These are phyloP conservation scores for Macropodus opercularis DNA, from an alignment of 2,797 vertebrate genomes.

Conservation along the genomic window DNA sequence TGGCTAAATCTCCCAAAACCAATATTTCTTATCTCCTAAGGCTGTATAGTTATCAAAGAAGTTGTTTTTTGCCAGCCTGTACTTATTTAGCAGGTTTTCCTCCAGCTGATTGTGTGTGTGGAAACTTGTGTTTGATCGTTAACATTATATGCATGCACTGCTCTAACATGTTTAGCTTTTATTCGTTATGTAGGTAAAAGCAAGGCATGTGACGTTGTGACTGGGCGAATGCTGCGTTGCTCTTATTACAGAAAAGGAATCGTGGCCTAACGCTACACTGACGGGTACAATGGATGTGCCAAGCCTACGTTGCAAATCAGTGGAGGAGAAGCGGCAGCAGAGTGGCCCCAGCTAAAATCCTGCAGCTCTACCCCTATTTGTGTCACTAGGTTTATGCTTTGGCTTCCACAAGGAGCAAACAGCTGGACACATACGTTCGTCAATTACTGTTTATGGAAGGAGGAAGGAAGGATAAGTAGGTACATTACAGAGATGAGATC, in stretches of 20 bases:
- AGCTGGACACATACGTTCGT: slow-evolving; percentile 38
- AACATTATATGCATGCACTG: background rate
- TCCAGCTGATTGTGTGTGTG: slow-evolving; percentile 11
- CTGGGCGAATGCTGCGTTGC: slow-evolving; percentile 56
- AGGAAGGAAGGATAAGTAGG: slow-evolving; percentile 6
- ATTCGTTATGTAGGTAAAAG: slow-evolving; percentile 26
- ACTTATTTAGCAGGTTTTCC: slow-evolving; percentile 27
- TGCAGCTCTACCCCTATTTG: slow-evolving; percentile 49
- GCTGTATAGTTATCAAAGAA: slow-evolving; percentile 26
- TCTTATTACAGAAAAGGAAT: slow-evolving; percentile 71
- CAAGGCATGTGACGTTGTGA: slow-evolving; percentile 30
- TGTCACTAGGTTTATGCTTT: slow-evolving; percentile 50
- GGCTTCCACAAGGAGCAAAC: slow-evolving; percentile 47
- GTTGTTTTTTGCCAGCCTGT: slow-evolving; percentile 12
- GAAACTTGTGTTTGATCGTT: slow-evolving; percentile 9
- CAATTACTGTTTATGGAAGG: slow-evolving; percentile 46
- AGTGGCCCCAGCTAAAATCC: slow-evolving; percentile 68
- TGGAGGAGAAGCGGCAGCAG: slow-evolving; percentile 59
- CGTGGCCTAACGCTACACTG: slow-evolving; percentile 67
- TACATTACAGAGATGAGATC: slow-evolving; percentile 4
- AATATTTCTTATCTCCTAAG: slow-evolving; percentile 42
- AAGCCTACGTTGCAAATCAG: slow-evolving; percentile 74
- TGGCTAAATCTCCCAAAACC: slow-evolving; percentile 54
- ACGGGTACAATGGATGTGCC: slow-evolving; percentile 74
- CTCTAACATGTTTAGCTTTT: slow-evolving; percentile 10